Evolutionary conservation across 1,140 invertebrate genomes (phyloP), one percentile per base, ranked within the genome.

Genomic region (Hycleus cichorii): DNA sequence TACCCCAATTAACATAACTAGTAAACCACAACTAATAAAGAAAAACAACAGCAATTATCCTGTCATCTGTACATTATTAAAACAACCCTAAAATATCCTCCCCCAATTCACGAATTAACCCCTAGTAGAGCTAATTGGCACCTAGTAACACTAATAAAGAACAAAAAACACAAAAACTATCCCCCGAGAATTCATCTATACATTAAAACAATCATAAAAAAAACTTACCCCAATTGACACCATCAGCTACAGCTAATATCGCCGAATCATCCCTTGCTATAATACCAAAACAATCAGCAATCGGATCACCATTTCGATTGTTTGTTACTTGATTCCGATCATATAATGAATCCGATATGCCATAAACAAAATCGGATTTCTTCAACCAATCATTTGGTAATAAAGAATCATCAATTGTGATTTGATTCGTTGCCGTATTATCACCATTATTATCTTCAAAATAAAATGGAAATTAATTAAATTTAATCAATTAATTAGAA

Each of bases 221-320:
- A 32, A 5, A 32, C 4, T 83, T 80, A 74, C 93, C 93, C 93
- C 93, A 95, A 77, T 96, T 95, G 0, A 95, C 93, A 39, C 93
- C 93, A 80, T 95, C 93, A 9, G 91, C 93, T 46, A 96, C 78
- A 38, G 88, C 86, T 66, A 95, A 76, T 57, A 94, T 83, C 3
- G 87, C 86, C 59, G 85, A 90, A 73, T 94, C 89, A 45, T 81
- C 81, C 42, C 91, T 77, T 3, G 88, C 83, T 61, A 90, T 85
- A 43, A 95, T 78, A 2, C 87, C 92, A 78, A 91, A 95, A 65
- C 90, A 88, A 76, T 95, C 93, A 10, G 93, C 93, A 62, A 95
- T 89, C 10, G 93, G 93, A 72, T 90, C 88, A 4, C 93, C 91
- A 77, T 89, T 89, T 52, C 83, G 81, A 48, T 81, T 76, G 58